A percentile compares a stretch with the other conserved stretches of the same genome.
These are phyloP conservation scores for Sinocyclocheilus anophthalmus DNA, from an alignment of 2,113 vertebrate genomes.

Conservation along the genomic window DNA sequence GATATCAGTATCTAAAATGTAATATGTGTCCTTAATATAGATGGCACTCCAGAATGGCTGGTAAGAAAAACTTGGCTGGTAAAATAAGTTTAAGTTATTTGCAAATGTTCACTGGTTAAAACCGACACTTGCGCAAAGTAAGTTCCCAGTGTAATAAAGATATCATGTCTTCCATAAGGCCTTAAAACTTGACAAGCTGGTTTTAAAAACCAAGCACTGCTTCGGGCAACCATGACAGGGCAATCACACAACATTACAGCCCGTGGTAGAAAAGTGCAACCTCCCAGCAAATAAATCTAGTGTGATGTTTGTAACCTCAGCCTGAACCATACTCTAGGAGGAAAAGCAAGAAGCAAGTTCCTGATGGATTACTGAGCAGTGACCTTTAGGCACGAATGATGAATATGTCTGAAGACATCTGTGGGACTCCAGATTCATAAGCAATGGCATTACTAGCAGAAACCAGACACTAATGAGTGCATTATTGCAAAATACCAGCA, in stretches of 20 bases:
- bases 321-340: conserved; percentile 65
- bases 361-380: conserved; percentile 92
- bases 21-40: too few species aligned
- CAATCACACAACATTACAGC: conserved; percentile 40
- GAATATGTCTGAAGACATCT: conserved; percentile 95
- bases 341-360: conserved; percentile 63
- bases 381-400: conserved; percentile 87
- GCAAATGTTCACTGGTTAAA: too few species aligned
- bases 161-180: too few species aligned
- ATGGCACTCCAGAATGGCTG: too few species aligned
- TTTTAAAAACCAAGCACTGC: neutral
- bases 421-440: conserved; percentile 85
- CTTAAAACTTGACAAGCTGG: too few species aligned
- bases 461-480: conserved; percentile 82
- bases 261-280: conserved; percentile 38
- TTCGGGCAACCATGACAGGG: conserved; percentile 38
- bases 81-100: neutral
- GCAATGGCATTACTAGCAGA: conserved; percentile 80
- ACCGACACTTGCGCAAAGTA: neutral
- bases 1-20: too few species aligned
- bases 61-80: neutral
- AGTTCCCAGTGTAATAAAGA: too few species aligned
- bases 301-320: conserved; percentile 66
- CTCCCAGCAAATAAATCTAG: conserved; percentile 59
- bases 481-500: conserved; percentile 75